Percentiles rank a stretch among this genome's conserved stretches.
phyloP scores from a whole-genome alignment of 2,797 vertebrate species.

The Myotis myotis region DNA sequence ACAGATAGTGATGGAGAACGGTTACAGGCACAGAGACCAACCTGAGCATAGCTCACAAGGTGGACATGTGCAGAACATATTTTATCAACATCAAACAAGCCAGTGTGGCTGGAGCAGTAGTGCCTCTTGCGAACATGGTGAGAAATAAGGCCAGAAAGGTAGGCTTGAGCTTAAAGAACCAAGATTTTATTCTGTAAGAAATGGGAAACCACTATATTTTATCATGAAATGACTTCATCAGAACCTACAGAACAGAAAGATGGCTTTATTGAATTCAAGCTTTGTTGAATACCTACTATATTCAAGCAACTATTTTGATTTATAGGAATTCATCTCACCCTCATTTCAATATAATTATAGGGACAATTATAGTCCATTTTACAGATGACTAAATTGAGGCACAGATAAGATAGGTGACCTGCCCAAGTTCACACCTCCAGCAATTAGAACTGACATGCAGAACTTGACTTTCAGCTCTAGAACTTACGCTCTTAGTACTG shows the following conservation, averaged over 20 bases:
- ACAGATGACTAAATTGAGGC: background rate
- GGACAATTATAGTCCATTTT: background rate
- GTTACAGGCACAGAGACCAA: background rate
- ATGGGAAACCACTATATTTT: background rate
- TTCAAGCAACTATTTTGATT: background rate
- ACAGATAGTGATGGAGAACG: background rate
- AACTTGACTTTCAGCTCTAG: background rate
- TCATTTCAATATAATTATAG: background rate
- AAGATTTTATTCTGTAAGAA: background rate
- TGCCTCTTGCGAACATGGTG: background rate
- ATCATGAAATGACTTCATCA: background rate
- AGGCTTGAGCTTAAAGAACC: background rate
- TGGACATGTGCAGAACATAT: background rate
- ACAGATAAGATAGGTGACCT: background rate
- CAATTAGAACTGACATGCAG: background rate
- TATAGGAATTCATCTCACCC: background rate
- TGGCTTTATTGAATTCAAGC: background rate
- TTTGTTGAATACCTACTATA: background rate
- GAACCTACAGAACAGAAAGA: background rate
- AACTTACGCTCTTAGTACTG: background rate
- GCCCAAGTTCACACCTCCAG: background rate
- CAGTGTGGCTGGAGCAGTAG: background rate
- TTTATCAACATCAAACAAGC: background rate
- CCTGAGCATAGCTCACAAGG: background rate
- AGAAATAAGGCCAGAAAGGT: background rate